Evolutionary conservation across 2,113 vertebrate species (phyloP).

Genomic region (Eurystomus gularis): DNA sequence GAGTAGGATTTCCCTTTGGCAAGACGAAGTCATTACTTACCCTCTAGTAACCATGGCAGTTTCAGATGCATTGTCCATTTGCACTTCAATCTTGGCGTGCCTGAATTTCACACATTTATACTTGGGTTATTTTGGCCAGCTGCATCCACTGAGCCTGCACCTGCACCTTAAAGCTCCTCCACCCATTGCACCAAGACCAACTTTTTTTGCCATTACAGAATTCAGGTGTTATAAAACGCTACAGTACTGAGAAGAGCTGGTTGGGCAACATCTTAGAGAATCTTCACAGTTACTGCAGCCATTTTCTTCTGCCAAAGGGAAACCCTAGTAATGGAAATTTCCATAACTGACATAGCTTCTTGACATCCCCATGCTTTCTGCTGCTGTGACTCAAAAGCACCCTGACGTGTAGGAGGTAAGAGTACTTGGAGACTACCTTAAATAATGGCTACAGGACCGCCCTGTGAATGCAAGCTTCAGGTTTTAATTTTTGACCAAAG

Average conservation of each 20-base stretch:
- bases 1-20: background rate
- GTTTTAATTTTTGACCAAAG: background rate
- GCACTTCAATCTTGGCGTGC: background rate
- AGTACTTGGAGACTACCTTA: background rate
- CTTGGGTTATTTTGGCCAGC: background rate
- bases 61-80: background rate
- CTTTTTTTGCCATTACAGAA: background rate
- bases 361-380: constrained; percentile 6
- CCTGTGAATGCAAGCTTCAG: background rate
- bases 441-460: background rate
- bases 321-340: constrained; percentile 56
- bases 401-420: background rate
- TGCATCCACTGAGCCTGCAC: background rate
- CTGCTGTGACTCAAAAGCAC: background rate
- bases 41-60: background rate
- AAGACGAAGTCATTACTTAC: background rate
- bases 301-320: constrained; percentile 3
- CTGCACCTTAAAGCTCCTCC: background rate
- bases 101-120: background rate
- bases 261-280: background rate
- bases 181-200: background rate
- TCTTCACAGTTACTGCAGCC: background rate
- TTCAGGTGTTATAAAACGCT: background rate
- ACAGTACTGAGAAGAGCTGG: background rate
- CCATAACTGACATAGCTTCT: constrained; percentile 26